Base-by-base conservation (phyloP, 2,113 vertebrate genomes). In the Hippocampus mohnikei region DNA sequence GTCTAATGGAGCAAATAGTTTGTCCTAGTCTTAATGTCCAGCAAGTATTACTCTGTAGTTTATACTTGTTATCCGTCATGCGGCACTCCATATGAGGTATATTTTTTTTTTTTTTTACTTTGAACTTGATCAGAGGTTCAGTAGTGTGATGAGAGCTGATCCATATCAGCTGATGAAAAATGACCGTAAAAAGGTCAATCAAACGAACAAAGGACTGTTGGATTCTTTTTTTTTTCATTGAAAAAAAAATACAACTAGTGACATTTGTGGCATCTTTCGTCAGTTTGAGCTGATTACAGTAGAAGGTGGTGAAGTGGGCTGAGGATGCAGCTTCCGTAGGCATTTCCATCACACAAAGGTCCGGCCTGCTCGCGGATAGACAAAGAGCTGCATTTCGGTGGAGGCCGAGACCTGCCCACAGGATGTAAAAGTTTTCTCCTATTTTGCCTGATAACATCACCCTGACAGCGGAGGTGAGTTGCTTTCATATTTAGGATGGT, bases 341-440 rank as follows among this genome's bases (percentile, higher is more conserved):
- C 82, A 81, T 92, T 92, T 88, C 86, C 91, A 88, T 90, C 90
- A 90, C 80, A 91, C 92, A 85, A 86, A 88, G 80, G 88, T 89
- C 76, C 87, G 90, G 87, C 75, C 53, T 85, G 85, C 84, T 85
- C 42, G 58, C 60, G 80, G 83, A 74, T 62, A 77, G 72, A 75
- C 74, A 1, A 77, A 75, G 21, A 71, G 82, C 77, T 74, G 76
- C 61, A 66, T 44, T 77, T 66, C 10, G 48, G 1, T 56, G 70
- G 59, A 78, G 69, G 46, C 78, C 85, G 77, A 75, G 75, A 77
- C 81, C 91, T 90, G 79, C 77, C 88, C 80, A 78, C 72, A 85
- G 84, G 78, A 88, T 65, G 69, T 84, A 79, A 78, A 84, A 70
- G 78, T 90, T 29, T 74, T 90, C 78, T 81, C 87, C 81, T 86